phyloP scores from a whole-genome alignment of 2,888 invertebrate genomes.

The Archips crataeganus region DNA sequence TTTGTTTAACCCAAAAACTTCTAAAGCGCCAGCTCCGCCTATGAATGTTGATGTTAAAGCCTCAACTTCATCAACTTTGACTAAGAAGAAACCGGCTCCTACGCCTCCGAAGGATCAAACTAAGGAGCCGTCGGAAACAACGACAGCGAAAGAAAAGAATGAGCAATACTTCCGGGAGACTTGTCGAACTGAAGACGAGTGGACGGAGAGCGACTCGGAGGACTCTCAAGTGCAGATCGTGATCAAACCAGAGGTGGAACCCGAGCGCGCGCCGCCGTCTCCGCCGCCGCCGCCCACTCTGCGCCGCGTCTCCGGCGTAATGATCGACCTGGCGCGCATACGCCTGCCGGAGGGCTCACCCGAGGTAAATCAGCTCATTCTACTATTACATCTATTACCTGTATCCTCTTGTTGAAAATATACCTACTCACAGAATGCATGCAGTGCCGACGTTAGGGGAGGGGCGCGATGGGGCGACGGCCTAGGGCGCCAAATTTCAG shows the following conservation, averaged over 20 bases:
- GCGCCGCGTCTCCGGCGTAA: constrained; percentile 78
- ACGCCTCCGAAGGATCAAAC: constrained; percentile 57
- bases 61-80: constrained; percentile 65
- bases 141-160: constrained; percentile 61
- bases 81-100: constrained; percentile 75
- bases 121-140: constrained; percentile 56
- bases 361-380: constrained; percentile 72
- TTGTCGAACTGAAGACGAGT: constrained; percentile 88
- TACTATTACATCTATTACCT: too few relatives aligned
- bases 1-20: constrained; percentile 68
- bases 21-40: constrained; percentile 50
- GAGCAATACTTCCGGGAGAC: constrained; percentile 86
- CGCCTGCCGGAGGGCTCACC: constrained; percentile 81
- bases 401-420: too few relatives aligned
- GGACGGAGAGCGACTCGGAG: constrained; percentile 82
- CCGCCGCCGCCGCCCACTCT: constrained; percentile 76
- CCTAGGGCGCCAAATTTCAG: too few relatives aligned
- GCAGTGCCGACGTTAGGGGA: too few relatives aligned
- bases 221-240: constrained; percentile 57
- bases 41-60: constrained; percentile 60
- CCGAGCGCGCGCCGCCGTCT: constrained; percentile 56
- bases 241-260: constrained; percentile 54
- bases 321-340: constrained; percentile 75
- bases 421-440: too few relatives aligned
- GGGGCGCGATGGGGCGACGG: too few relatives aligned